phyloP scores from a whole-genome alignment of 2,113 vertebrate genomes.

The Fregata magnificens region DNA sequence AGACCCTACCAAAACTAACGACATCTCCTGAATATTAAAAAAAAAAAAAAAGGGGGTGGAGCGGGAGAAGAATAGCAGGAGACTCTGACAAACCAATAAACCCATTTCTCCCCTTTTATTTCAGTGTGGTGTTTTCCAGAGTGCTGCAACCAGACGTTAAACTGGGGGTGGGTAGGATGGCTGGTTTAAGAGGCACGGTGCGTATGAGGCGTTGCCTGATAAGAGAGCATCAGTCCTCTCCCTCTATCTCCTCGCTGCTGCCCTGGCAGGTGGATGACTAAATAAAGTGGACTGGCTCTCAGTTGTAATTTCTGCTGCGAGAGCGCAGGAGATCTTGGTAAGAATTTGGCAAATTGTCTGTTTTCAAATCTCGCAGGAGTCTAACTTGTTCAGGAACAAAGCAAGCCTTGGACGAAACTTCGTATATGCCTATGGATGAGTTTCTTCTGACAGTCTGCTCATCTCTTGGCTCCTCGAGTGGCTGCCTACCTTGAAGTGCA shows the following conservation, averaged over 20 bases:
- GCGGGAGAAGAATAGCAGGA: not conserved
- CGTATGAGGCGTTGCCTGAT: not conserved
- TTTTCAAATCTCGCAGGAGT: not conserved
- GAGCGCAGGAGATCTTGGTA: not conserved
- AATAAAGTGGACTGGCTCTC: not conserved
- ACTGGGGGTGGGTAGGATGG: not conserved
- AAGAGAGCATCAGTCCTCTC: not conserved
- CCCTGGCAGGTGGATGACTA: not conserved
- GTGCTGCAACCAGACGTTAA: fast-evolving
- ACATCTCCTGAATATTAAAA: not conserved
- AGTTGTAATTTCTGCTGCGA: not conserved
- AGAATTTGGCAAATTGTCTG: not conserved
- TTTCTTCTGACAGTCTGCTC: not conserved
- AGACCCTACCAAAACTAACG: not conserved
- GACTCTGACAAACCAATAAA: not conserved
- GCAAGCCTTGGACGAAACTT: not conserved
- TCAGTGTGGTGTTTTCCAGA: not conserved
- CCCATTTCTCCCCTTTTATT: not conserved
- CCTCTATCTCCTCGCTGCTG: not conserved
- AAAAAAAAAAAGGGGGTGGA: not conserved
- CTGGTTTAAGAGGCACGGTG: not conserved
- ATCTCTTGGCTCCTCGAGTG: not conserved
- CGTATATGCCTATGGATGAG: not conserved
- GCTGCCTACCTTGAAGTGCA: not conserved
- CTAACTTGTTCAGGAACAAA: not conserved